These are phyloP conservation scores for Sparidentex hasta DNA, from an alignment of 2,797 vertebrate species.

Conservation along the genomic window DNA sequence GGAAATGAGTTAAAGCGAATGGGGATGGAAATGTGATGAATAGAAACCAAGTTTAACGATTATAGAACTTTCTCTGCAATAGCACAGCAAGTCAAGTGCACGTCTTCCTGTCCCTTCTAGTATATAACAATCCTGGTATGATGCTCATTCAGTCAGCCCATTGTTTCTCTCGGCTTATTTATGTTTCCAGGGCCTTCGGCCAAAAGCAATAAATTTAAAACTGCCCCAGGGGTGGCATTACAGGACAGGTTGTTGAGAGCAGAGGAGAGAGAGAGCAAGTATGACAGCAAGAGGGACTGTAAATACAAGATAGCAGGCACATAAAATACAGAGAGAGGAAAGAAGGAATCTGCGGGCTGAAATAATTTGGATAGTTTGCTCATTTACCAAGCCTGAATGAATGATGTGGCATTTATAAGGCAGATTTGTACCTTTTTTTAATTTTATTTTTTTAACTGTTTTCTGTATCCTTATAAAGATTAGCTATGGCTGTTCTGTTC, in stretches of 20 bases:
- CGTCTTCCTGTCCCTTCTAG: conserved; percentile 65
- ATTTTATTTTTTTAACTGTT: too few species aligned
- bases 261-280: conserved; percentile 41
- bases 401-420: conserved; percentile 1
- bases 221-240: conserved; percentile 78
- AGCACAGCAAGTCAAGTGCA: conserved; percentile 65
- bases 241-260: conserved; percentile 72
- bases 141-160: conserved; percentile 72
- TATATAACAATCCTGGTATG: conserved; percentile 66
- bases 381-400: conserved; percentile 28
- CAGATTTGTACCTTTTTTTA: neutral
- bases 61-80: conserved; percentile 66
- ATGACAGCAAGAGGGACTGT: conserved; percentile 60
- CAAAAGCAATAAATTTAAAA: conserved; percentile 82
- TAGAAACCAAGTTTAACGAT: conserved; percentile 52
- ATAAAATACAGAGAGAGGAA: conserved; percentile 37
- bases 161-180: conserved; percentile 80
- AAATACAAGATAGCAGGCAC: conserved; percentile 65
- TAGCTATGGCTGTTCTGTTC: neutral
- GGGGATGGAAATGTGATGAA: conserved; percentile 63
- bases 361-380: conserved; percentile 10
- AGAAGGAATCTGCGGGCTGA: conserved; percentile 15
- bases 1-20: conserved; percentile 65
- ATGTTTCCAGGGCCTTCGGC: conserved; percentile 71
- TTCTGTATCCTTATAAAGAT: conserved; percentile 7